Conservation (phyloP, 2,113 vertebrate genomes). For the Leptodactylus fuscus region DNA sequence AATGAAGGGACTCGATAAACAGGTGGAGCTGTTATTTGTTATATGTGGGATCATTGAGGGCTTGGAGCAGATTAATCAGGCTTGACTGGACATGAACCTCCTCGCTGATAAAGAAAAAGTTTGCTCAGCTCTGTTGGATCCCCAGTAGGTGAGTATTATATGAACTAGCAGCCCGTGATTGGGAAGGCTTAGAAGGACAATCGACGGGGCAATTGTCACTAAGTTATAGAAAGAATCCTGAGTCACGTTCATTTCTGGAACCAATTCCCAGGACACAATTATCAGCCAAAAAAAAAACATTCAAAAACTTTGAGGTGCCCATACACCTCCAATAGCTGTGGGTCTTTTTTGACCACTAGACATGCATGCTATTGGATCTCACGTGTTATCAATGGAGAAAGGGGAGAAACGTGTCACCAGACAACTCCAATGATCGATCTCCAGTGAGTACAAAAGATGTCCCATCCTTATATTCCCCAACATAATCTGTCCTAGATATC, state of each 20-base stretch:
- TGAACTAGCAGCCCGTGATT: constrained; percentile 77
- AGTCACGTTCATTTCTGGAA: constrained; percentile 68
- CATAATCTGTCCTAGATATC: too few species aligned
- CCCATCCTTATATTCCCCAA: too few species aligned
- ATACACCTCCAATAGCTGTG: too few species aligned
- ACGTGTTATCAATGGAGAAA: too few species aligned
- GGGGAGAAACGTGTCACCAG: too few species aligned
- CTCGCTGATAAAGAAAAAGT: constrained; percentile 68
- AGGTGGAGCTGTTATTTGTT: constrained; percentile 77
- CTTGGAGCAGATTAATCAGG: constrained; percentile 78
- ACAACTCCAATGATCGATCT: too few species aligned
- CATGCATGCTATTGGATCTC: too few species aligned
- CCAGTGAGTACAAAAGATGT: too few species aligned
- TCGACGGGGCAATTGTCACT: constrained; percentile 69
- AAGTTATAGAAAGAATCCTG: constrained; percentile 69
- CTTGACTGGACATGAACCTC: constrained; percentile 77
- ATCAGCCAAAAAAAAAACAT: constrained; percentile 60
- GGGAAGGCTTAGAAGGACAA: constrained; percentile 78
- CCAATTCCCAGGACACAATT: constrained; percentile 61
- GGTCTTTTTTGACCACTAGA: too few species aligned
- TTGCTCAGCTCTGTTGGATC: constrained; percentile 75
- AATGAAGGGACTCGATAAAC: constrained; percentile 79
- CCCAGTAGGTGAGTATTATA: constrained; percentile 83
- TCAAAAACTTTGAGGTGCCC: constrained; percentile 51
- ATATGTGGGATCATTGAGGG: constrained; percentile 70